Percentiles rank a stretch among this genome's conserved stretches.
Conservation (phyloP, 1,140 invertebrate species). For the Platyura marginata region DNA sequence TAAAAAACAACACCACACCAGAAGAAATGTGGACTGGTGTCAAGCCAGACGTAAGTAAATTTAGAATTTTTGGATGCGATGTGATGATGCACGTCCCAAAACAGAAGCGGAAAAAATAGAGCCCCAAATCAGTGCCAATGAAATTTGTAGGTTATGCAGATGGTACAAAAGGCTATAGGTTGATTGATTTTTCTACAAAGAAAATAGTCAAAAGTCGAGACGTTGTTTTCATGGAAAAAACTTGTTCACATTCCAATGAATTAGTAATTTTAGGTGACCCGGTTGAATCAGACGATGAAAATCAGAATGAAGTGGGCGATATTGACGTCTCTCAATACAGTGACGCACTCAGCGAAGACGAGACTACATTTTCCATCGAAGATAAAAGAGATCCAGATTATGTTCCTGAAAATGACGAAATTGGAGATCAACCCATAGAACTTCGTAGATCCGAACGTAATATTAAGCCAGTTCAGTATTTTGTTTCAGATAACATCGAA, state of each 20-base stretch:
- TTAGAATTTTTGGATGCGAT: slow-evolving; percentile 11
- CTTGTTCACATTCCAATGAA: background rate
- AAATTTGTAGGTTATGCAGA: slow-evolving; percentile 5
- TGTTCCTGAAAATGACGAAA: background rate
- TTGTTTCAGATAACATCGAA: background rate
- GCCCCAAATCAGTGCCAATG: slow-evolving; percentile 4
- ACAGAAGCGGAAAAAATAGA: slow-evolving; percentile 7
- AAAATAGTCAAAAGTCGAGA: background rate
- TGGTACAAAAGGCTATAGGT: background rate
- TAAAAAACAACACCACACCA: slow-evolving; percentile 7
- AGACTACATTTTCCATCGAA: background rate
- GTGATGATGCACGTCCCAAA: slow-evolving; percentile 8
- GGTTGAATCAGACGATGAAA: background rate
- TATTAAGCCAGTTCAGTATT: background rate
- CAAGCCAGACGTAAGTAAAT: slow-evolving; percentile 9
- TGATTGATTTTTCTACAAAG: background rate
- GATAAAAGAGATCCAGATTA: background rate
- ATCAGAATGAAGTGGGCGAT: background rate
- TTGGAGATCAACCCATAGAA: background rate
- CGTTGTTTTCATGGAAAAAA: background rate
- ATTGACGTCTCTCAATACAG: background rate
- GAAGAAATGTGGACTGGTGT: slow-evolving; percentile 8
- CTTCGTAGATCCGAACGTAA: background rate
- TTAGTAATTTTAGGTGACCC: background rate
- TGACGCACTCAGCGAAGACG: background rate